Conservation (phyloP, 2,888 invertebrate species). For the Rotaria macrura region DNA sequence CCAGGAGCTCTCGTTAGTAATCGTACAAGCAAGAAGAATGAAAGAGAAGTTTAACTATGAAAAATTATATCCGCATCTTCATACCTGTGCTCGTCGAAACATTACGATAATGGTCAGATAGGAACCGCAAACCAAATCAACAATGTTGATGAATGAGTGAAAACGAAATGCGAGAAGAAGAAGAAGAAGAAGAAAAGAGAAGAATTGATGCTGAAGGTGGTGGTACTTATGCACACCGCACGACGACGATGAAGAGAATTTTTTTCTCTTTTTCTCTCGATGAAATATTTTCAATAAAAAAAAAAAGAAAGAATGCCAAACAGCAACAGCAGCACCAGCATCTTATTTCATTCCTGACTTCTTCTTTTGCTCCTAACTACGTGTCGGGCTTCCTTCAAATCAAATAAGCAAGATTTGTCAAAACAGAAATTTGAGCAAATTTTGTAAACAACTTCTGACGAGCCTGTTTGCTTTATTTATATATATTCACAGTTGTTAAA, state of each 20-base stretch:
- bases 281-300: neutral
- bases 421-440: slow-evolving; percentile 1
- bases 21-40: neutral
- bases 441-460: neutral
- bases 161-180: neutral
- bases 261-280: neutral
- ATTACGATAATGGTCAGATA: neutral
- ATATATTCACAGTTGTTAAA: neutral
- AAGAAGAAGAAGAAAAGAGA: too few species aligned
- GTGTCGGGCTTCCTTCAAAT: neutral
- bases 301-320: neutral
- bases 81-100: neutral
- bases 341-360: neutral
- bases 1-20: neutral
- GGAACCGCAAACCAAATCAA: neutral
- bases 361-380: neutral
- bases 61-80: neutral
- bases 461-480: neutral
- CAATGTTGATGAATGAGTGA: neutral
- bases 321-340: neutral
- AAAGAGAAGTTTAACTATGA: neutral
- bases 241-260: neutral
- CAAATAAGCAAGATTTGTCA: neutral
- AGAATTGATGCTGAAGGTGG: neutral
- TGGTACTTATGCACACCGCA: neutral